Base-by-base conservation (phyloP, 2,797 vertebrate genomes). In the Acipenser ruthenus region DNA sequence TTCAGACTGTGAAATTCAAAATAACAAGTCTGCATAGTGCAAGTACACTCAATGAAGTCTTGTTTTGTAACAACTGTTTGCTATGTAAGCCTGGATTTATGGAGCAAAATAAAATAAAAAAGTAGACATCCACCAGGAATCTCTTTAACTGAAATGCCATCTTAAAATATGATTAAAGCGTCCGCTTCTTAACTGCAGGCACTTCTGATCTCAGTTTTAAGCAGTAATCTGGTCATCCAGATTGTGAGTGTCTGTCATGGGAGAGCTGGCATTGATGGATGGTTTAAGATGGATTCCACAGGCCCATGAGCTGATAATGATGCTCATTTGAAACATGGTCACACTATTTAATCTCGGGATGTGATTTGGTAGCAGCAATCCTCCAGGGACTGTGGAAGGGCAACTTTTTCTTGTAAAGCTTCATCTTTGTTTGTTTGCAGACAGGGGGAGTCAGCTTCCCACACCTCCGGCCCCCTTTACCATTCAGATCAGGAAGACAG, bases 211-310 rank as follows among this genome's bases (percentile, higher is more conserved):
- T 73, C 67, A 8, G 53, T 62, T 70, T 50, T 51, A 15, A 64
- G 62, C 65, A 68, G 65, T 77, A 81, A 78, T 82, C 75, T 75
- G 76, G 74, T 66, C 71, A 72, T 72, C 71, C 55, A 77, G 70
- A 74, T 78, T 70, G 78, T 74, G 77, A 79, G 75, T 80, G 80
- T 79, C 77, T 82, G 82, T 83, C 82, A 37, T 37, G 2, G 79
- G 83, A 71, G 71, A 79, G 82, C 12, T 58, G 55, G 82, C 82
- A 79, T 74, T 84, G 84, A 89, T 86, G 72, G 72, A 88, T 85
- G 80, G 80, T 76, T 77, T 75, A 78, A 77, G 80, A 83, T 70
- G 64, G 74, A 78, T 78, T 79, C 82, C 77, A 78, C 69, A 12
- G 60, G 68, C 77, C 71, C 66, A 69, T 70, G 74, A 74, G 69